A percentile compares a stretch with the other conserved stretches of the same genome.
phyloP scores from a whole-genome alignment of 2,888 invertebrate genomes.

The Steinernema carpocapsae region DNA sequence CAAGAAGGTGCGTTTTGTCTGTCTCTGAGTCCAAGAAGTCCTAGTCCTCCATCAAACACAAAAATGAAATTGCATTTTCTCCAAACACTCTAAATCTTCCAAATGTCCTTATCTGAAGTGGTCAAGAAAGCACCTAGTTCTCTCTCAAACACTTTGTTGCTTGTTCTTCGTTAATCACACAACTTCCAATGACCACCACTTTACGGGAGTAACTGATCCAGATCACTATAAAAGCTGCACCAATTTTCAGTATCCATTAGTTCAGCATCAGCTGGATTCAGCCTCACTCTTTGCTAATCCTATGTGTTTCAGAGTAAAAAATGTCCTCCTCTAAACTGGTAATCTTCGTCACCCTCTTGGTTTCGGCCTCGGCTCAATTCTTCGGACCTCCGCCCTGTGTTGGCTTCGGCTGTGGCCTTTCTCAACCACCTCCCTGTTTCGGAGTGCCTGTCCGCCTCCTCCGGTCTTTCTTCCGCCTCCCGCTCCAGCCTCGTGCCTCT shows the following conservation, averaged over 20 bases:
- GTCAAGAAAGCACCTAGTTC: not conserved
- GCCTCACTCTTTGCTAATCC: not conserved
- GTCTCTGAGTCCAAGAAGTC: no score
- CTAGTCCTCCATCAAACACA: no score
- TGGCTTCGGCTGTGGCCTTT: not conserved
- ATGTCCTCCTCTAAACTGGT: constrained; percentile 5
- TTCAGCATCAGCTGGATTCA: no score
- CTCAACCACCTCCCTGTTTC: constrained; percentile 6
- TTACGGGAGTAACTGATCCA: not conserved
- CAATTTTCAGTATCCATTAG: not conserved
- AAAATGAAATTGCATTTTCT: no score
- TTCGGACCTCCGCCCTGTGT: constrained; percentile 10
- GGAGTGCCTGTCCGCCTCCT: constrained; percentile 6
- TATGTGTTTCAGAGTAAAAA: not conserved
- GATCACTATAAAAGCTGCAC: constrained; percentile 13
- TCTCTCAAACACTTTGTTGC: not conserved
- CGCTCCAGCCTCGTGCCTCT: constrained; percentile 9
- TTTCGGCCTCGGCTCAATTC: not conserved
- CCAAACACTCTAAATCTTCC: not conserved
- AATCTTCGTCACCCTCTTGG: constrained; percentile 14
- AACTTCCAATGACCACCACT: constrained; percentile 15
- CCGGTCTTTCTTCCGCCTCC: constrained; percentile 1
- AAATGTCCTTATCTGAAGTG: not conserved
- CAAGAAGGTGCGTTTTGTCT: constrained; percentile 8
- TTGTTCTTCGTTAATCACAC: constrained; percentile 12